A percentile compares a stretch with the other conserved stretches of the same genome.
phyloP scores from a whole-genome alignment of 2,113 vertebrate genomes.

The Camelus dromedarius region DNA sequence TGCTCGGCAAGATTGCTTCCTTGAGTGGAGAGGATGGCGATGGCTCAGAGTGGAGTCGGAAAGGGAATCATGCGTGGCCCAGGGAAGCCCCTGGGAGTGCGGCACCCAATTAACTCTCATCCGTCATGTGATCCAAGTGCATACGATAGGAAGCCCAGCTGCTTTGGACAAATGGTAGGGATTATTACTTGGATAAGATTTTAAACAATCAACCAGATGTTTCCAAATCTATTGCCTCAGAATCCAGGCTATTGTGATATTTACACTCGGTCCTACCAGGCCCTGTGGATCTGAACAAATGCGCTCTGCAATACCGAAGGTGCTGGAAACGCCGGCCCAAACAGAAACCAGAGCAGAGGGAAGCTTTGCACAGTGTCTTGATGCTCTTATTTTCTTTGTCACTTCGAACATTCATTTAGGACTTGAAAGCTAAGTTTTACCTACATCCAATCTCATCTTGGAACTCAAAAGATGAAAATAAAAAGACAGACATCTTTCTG shows the following conservation, averaged over 20 bases:
- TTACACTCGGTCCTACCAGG: not conserved
- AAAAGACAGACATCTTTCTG: slow-evolving; percentile 55
- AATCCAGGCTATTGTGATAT: not conserved
- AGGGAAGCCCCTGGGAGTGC: not conserved
- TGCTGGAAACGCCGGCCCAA: not conserved
- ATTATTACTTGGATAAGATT: slow-evolving; percentile 8
- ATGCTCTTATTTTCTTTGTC: not conserved
- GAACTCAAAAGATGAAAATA: slow-evolving; percentile 48
- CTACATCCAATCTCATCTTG: slow-evolving; percentile 39
- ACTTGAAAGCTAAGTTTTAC: slow-evolving; percentile 46
- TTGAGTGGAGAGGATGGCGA: not conserved
- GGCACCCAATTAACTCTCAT: not conserved
- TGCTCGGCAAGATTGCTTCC: not conserved
- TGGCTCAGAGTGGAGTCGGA: not conserved
- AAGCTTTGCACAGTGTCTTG: not conserved
- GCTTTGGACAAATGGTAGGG: slow-evolving; percentile 30
- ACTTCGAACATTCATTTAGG: not conserved
- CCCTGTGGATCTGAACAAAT: slow-evolving; percentile 54
- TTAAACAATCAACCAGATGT: slow-evolving; percentile 6
- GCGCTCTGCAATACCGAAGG: not conserved
- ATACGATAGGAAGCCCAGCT: not conserved
- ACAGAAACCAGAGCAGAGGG: not conserved
- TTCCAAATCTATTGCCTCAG: not conserved
- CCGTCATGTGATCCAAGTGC: not conserved
- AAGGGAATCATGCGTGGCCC: not conserved